These are phyloP conservation scores for Carduelis carduelis DNA, from an alignment of 2,797 vertebrate species.

Conservation along the genomic window DNA sequence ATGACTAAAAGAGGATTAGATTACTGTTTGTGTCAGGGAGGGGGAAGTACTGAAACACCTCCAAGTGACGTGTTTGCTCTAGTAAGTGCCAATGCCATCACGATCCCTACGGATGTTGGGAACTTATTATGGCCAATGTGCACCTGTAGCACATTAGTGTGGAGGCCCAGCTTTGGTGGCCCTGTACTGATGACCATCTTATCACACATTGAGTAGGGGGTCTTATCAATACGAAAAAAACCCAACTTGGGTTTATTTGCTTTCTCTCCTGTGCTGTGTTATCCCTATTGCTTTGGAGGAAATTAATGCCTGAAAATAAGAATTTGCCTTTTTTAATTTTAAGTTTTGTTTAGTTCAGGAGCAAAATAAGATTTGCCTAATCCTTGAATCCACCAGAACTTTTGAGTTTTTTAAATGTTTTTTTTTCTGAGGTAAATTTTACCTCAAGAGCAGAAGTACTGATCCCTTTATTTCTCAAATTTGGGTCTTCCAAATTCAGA, in stretches of 20 bases:
- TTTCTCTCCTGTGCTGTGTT: background rate
- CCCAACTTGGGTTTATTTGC: background rate
- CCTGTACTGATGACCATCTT: background rate
- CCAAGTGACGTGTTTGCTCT: background rate
- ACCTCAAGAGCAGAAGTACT: background rate
- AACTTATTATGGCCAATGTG: background rate
- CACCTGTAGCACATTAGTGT: fast-evolving
- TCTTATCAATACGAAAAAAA: background rate
- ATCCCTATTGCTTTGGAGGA: background rate
- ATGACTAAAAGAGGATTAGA: background rate
- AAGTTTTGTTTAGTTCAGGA: background rate
- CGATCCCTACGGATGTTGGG: fast-evolving
- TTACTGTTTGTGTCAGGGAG: background rate
- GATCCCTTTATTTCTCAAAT: background rate
- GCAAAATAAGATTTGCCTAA: background rate
- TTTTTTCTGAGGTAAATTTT: background rate
- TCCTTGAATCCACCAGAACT: background rate
- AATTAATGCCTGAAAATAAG: background rate
- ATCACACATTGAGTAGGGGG: no score
- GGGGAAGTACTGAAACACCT: background rate
- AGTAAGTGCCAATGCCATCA: background rate
- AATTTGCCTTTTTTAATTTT: background rate
- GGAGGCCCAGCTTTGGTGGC: background rate
- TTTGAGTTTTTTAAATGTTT: background rate
- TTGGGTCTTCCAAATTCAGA: background rate